These are phyloP conservation scores for Amazona guildingii DNA, from an alignment of 2,113 vertebrate genomes.

Conservation along the genomic window DNA sequence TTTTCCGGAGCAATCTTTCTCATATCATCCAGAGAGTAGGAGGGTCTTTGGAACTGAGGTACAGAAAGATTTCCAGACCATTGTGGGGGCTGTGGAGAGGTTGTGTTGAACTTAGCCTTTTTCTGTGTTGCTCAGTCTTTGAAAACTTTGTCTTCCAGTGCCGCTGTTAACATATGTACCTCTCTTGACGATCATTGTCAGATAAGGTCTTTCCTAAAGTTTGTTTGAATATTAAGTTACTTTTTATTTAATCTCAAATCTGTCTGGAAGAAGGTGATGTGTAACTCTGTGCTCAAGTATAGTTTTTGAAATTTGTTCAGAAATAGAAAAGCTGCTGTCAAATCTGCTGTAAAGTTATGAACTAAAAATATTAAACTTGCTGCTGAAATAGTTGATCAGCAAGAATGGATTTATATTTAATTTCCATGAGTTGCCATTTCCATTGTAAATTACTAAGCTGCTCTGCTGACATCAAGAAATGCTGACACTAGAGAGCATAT, in stretches of 20 bases:
- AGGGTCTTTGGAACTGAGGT: not conserved
- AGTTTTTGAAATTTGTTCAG: not conserved
- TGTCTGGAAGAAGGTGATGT: not conserved
- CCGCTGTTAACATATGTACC: not conserved
- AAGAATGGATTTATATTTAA: not conserved
- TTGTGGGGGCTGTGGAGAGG: not conserved
- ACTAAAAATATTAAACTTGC: not conserved
- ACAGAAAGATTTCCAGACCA: not conserved
- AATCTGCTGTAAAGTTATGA: not conserved
- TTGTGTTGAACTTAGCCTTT: not conserved
- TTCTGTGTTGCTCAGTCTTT: not conserved
- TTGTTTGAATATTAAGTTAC: not conserved
- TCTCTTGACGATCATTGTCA: not conserved
- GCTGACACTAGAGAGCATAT: not conserved
- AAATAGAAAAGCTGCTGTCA: not conserved
- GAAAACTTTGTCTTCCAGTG: not conserved
- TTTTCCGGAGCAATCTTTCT: not conserved
- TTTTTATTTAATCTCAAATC: not conserved
- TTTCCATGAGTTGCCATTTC: conserved; percentile 20
- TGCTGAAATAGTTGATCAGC: conserved; percentile 22
- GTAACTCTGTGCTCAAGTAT: not conserved
- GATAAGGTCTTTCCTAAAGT: not conserved
- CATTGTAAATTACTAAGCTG: conserved; percentile 7
- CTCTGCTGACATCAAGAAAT: not conserved
- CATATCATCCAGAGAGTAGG: not conserved